Percentiles rank a stretch among this genome's conserved stretches.
phyloP scores from a whole-genome alignment of 2,113 vertebrate species.

The Proterorhinus semilunaris region DNA sequence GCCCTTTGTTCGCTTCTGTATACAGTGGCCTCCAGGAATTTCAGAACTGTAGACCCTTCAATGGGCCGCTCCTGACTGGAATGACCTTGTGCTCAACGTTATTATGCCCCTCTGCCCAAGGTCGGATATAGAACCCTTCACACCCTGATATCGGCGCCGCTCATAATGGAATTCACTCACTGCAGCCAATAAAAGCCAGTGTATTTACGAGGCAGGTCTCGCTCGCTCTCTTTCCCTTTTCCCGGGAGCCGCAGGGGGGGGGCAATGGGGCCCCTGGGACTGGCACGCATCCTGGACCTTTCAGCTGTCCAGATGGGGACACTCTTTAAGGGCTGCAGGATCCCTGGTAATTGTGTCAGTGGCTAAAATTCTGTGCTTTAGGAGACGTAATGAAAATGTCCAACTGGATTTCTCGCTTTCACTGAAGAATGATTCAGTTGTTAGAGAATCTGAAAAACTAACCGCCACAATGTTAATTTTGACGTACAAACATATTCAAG shows the following conservation, averaged over 20 bases:
- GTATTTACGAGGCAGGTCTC: slow-evolving; percentile 41
- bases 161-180: slow-evolving; percentile 56
- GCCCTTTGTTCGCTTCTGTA: slow-evolving; percentile 16
- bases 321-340: neutral
- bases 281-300: slow-evolving; percentile 32
- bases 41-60: neutral
- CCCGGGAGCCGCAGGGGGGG: slow-evolving; percentile 1
- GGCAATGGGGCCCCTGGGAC: slow-evolving; percentile 44
- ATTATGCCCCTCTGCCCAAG: slow-evolving; percentile 22
- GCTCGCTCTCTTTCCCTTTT: neutral
- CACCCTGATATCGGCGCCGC: slow-evolving; percentile 19
- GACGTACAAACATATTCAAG: too few relatives aligned
- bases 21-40: slow-evolving; percentile 9
- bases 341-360: too few relatives aligned
- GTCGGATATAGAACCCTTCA: slow-evolving; percentile 32
- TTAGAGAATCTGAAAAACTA: too few relatives aligned
- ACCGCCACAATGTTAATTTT: too few relatives aligned
- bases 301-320: slow-evolving; percentile 43
- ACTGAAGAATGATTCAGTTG: too few relatives aligned
- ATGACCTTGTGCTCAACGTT: slow-evolving; percentile 16
- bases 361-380: too few relatives aligned
- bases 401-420: too few relatives aligned
- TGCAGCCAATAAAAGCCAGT: slow-evolving; percentile 31
- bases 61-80: slow-evolving; percentile 2
- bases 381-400: too few relatives aligned